These are phyloP conservation scores for Pygathrix nemaeus DNA, from an alignment of 2,113 vertebrate species.

Conservation along the genomic window DNA sequence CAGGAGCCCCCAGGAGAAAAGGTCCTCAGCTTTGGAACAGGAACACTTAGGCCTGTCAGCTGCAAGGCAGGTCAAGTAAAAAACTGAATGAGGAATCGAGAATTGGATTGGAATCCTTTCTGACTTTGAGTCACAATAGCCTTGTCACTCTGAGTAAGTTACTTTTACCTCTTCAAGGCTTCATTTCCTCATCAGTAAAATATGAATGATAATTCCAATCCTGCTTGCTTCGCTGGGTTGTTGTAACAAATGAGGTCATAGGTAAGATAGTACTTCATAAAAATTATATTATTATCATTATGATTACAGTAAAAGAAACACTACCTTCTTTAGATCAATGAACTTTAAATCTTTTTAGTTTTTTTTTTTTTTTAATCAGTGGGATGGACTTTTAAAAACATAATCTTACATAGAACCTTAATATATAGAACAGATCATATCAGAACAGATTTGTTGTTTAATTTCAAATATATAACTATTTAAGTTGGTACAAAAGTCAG, in stretches of 20 bases:
- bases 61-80: neutral
- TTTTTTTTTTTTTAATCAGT: neutral
- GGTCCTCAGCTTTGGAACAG: neutral
- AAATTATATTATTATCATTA: neutral
- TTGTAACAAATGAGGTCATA: neutral
- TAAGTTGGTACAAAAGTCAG: too few relatives aligned
- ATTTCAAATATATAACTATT: neutral
- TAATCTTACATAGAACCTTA: neutral
- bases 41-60: neutral
- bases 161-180: neutral
- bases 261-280: neutral
- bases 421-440: neutral
- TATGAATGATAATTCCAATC: neutral
- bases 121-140: neutral
- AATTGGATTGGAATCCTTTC: neutral
- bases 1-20: neutral
- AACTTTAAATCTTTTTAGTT: neutral
- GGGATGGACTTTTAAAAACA: neutral
- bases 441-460: neutral
- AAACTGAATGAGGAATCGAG: neutral
- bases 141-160: neutral
- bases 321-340: neutral
- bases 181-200: conserved; percentile 11
- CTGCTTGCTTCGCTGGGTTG: neutral
- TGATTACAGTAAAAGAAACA: conserved; percentile 2